Evolutionary conservation across 92 coral and sea anemone genomes (phyloP), one percentile per base, ranked within the genome.

Genomic region (Umimayanthus chanpuru): DNA sequence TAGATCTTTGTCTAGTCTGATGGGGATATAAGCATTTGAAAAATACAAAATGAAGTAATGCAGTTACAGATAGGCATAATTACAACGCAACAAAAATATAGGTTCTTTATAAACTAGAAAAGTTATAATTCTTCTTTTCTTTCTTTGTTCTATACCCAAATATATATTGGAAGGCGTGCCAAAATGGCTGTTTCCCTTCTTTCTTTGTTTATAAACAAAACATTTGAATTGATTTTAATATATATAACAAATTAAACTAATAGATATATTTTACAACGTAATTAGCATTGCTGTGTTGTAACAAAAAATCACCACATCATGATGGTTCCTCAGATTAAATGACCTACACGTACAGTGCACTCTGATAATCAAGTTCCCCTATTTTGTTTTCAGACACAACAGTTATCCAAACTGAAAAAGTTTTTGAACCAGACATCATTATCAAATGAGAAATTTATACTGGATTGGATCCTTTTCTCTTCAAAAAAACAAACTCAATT

Each of bases 1-100:
- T 9, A 83, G 65, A 50, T 91, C 92, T 86, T 87, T 88, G 43
- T 86, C 98, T 10, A 94, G 93, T 26, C 98, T 94, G 91, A 73
- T 21, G 32, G 41, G 40, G 25, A 32, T 21, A 26, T 0, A 47
- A 6, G 0, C 43, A 67, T 39, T 6, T 5, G 9, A 5, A 9
- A 38, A 49, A 65, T 26, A 49, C 36, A 20, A 36, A n/a, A 76
- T n/a, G 39, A 6, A 79, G 85, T 39, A 40, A 70, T 71, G 44
- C 23, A 47, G 49, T 61, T 12, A 73, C 23, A 32, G 41, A 73
- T 73, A 73, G 25, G 32, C 5, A 38, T 30, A 73, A 6, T 12
- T 10, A 30, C 15, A 71, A 14, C 8, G 14, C 9, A 61, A 20
- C 25, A 61, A 0, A 61, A 8, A 26, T 50, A 50, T 3, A 14